These are phyloP conservation scores for Nebria brevicollis DNA, from an alignment of 2,888 invertebrate species.

Conservation along the genomic window DNA sequence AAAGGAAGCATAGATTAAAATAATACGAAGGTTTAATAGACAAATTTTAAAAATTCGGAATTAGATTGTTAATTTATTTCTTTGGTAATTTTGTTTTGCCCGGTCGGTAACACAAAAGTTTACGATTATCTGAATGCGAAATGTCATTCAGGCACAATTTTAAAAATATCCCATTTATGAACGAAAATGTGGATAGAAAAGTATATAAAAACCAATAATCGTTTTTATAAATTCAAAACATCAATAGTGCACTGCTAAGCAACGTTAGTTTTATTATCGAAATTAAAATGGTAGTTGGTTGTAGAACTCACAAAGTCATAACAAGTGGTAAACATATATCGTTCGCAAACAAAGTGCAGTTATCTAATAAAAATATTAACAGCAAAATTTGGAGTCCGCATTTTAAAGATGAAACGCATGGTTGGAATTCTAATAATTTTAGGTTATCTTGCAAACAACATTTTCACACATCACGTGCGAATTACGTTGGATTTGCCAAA, in stretches of 20 bases:
- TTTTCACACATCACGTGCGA: conserved; percentile 46
- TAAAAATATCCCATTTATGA: conserved; percentile 18
- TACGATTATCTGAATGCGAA: conserved; percentile 7
- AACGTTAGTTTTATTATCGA: conserved; percentile 8
- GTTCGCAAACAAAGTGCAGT: conserved; percentile 51
- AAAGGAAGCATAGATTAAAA: background rate
- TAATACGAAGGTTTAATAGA: no score
- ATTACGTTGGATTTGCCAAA: conserved; percentile 54
- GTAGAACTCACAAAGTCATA: conserved; percentile 54
- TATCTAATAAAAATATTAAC: conserved; percentile 43
- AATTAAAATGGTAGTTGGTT: conserved; percentile 56
- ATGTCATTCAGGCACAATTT: conserved; percentile 23
- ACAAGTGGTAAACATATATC: conserved; percentile 53
- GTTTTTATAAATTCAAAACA: conserved; percentile 33
- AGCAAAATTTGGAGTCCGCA: conserved; percentile 23
- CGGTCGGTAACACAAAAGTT: background rate
- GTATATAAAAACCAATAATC: conserved; percentile 24
- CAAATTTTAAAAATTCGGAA: no score
- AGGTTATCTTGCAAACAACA: conserved; percentile 53
- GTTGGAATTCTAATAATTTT: conserved; percentile 48
- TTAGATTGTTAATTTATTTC: no score
- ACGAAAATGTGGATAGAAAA: conserved; percentile 35
- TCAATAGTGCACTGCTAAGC: conserved; percentile 17
- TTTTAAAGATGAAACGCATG: conserved; percentile 20
- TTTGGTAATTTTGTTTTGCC: no score